Evolutionary conservation across 2,888 invertebrate species (phyloP), one percentile per base, ranked within the genome.

Genomic region (Ectemnius lituratus): DNA sequence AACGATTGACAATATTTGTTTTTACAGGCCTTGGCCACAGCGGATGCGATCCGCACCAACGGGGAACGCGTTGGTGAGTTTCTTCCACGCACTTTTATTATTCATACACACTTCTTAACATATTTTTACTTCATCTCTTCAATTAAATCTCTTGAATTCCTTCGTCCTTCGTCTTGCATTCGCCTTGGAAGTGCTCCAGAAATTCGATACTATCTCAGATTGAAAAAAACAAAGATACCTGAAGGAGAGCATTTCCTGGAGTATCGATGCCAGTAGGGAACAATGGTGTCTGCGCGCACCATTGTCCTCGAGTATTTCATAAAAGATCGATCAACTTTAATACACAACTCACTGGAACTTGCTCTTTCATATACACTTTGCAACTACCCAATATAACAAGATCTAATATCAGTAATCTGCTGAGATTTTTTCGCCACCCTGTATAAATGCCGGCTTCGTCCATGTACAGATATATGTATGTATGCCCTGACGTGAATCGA

Each of bases 1-100:
- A 64, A 66, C 57, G 63, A 49, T 59, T 37, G 37, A n/a, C 27
- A 61, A 68, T 62, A 37, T 63, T 79, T n/a, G n/a, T n/a, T 75
- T 70, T 87, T 88, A 46, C 76, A 88, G 88, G 83, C 76, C 70
- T 81, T 86, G 62, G 76, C 79, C 49, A 75, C 86, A 62, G 88
- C 86, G 62, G 88, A 86, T 72, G 79, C 82, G 63, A 81, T 84
- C 52, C 83, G 85, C 64, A 76, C 80, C 68, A 86, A 85, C 78
- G 83, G 81, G 58, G 88, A 88, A 58, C 84, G 82, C 67, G 80
- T 79, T 67, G 85, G 88, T 88, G 71, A 88, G 88, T 75, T 20
- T 70, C 68, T 59, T 45, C 16, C 20, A 57, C 23, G 37, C 57
- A 61, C 67, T 67, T 65, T 23, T 57, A 46, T 67, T 61, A 76